Evolutionary conservation across 2,888 invertebrate genomes (phyloP).

Genomic region (Hylaea fasciaria): DNA sequence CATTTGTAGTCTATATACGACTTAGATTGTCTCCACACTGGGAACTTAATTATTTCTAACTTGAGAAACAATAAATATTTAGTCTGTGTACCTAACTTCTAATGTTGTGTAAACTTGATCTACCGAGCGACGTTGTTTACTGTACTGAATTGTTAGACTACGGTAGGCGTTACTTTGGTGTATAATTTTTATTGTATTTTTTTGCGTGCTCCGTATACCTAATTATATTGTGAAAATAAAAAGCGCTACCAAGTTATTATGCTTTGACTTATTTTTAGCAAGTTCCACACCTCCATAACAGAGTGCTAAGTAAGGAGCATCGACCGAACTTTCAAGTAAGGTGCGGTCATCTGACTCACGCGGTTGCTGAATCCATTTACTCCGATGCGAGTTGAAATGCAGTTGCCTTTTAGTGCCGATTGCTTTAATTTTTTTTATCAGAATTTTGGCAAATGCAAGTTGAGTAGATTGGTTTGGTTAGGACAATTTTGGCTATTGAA

Average conservation of each 20-base stretch:
- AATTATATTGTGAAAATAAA: too few species aligned
- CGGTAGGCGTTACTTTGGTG: too few species aligned
- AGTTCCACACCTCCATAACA: slow-evolving; percentile 12
- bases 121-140: too few species aligned
- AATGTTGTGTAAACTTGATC: too few species aligned
- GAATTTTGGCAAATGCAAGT: not conserved
- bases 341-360: slow-evolving; percentile 52
- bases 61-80: too few species aligned
- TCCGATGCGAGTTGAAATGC: slow-evolving; percentile 9
- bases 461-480: not conserved
- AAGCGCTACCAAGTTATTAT: too few species aligned
- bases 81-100: too few species aligned
- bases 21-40: slow-evolving; percentile 1
- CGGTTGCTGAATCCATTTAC: slow-evolving; percentile 13
- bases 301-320: slow-evolving; percentile 43
- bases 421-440: not conserved
- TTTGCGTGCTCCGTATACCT: too few species aligned
- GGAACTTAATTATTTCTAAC: too few species aligned
- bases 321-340: slow-evolving; percentile 47
- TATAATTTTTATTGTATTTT: too few species aligned
- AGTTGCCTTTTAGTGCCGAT: slow-evolving; percentile 2
- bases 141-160: too few species aligned
- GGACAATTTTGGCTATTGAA: too few species aligned
- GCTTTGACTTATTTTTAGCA: not conserved
- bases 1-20: not conserved